These are phyloP conservation scores for Notodonta ziczac DNA, from an alignment of 2,888 invertebrate genomes.

Conservation along the genomic window DNA sequence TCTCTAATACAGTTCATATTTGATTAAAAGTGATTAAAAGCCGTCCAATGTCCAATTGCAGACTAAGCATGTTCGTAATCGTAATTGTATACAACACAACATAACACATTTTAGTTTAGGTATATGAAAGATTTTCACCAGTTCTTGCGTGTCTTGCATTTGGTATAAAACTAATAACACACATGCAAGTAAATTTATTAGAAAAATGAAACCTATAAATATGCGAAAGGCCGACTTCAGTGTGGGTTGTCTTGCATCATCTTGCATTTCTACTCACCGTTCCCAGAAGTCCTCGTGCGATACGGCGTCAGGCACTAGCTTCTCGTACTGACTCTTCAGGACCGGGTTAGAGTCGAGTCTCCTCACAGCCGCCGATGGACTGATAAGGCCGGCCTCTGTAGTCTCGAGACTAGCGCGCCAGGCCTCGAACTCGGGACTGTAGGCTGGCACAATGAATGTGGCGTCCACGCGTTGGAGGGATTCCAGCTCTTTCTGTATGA, in stretches of 20 bases:
- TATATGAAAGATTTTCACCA: too few relatives aligned
- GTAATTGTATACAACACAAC: too few relatives aligned
- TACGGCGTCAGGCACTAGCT: conserved; percentile 89
- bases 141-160: neutral
- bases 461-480: conserved; percentile 89
- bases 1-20: neutral
- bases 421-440: conserved; percentile 76
- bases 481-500: conserved; percentile 79
- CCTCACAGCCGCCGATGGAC: conserved; percentile 47
- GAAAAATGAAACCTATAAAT: too few relatives aligned
- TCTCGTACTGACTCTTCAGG: conserved; percentile 85
- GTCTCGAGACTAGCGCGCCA: conserved; percentile 69
- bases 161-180: neutral
- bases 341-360: conserved; percentile 69
- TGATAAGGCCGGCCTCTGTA: conserved; percentile 47
- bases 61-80: too few relatives aligned
- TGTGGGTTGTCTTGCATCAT: too few relatives aligned
- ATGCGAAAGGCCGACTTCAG: too few relatives aligned
- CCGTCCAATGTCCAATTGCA: neutral
- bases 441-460: conserved; percentile 89
- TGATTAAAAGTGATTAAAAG: neutral
- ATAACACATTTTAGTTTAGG: too few relatives aligned
- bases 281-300: conserved; percentile 92
- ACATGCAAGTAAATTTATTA: too few relatives aligned
- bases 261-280: conserved; percentile 70